Percentiles rank a stretch among this genome's conserved stretches.
phyloP scores from a whole-genome alignment of 2,888 invertebrate species.

The Conistra vaccinii region DNA sequence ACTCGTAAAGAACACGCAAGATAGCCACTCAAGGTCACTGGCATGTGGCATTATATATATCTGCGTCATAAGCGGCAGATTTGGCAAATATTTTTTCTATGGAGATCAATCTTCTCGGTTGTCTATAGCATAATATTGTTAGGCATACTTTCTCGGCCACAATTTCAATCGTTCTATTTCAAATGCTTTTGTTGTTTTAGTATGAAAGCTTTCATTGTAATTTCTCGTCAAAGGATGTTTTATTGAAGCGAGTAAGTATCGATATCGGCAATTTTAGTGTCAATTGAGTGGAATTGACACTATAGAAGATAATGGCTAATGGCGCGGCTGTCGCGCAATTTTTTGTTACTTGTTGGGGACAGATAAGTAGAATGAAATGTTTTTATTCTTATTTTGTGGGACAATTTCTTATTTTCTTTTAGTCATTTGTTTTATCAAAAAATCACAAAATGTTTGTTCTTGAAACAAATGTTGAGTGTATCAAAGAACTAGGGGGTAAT shows the following conservation, averaged over 20 bases:
- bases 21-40: no score
- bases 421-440: not conserved
- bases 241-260: slow-evolving; percentile 50
- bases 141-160: not conserved
- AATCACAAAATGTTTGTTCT: no score
- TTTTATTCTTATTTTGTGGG: not conserved
- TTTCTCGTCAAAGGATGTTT: slow-evolving; percentile 47
- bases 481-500: slow-evolving; percentile 12
- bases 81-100: not conserved
- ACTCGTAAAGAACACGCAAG: no score
- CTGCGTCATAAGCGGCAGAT: no score
- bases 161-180: slow-evolving; percentile 10
- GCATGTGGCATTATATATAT: no score
- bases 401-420: slow-evolving; percentile 1
- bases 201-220: slow-evolving; percentile 47
- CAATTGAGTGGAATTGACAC: slow-evolving; percentile 48
- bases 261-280: slow-evolving; percentile 45
- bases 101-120: not conserved
- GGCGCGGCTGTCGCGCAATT: not conserved
- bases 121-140: not conserved
- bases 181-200: slow-evolving; percentile 35
- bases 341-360: slow-evolving; percentile 7
- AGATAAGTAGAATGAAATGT: not conserved
- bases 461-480: not conserved
- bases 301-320: slow-evolving; percentile 50